Conservation (phyloP, 2,113 vertebrate species). For the Menura novaehollandiae region DNA sequence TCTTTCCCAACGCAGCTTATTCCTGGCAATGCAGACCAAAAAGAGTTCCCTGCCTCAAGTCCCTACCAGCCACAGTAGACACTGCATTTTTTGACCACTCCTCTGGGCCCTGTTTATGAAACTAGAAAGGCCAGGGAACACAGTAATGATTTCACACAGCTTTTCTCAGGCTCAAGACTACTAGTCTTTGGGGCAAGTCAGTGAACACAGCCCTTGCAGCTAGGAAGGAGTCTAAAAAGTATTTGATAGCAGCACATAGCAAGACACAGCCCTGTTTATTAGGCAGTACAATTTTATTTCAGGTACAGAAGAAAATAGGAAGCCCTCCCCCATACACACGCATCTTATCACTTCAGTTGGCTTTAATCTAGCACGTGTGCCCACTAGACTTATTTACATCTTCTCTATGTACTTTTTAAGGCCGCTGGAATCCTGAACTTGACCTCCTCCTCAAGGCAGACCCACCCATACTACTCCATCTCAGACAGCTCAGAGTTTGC, state of each 20-base stretch:
- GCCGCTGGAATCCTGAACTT: neutral
- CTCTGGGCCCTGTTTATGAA: neutral
- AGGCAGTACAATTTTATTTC: neutral
- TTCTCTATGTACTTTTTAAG: neutral
- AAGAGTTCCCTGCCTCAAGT: neutral
- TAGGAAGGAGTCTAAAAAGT: neutral
- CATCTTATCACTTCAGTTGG: neutral
- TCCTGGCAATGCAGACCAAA: neutral
- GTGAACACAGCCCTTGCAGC: neutral
- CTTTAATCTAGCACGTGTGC: neutral
- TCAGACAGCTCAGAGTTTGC: neutral
- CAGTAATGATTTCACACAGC: neutral
- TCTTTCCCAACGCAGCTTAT: neutral
- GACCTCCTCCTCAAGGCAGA: neutral
- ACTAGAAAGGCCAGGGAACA: neutral
- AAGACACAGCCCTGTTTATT: neutral
- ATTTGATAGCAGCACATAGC: accelerated
- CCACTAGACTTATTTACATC: neutral
- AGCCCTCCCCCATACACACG: neutral
- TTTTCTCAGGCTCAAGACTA: neutral
- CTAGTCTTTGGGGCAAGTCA: neutral
- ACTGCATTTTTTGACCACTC: neutral
- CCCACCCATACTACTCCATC: neutral
- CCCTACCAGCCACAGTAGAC: neutral
- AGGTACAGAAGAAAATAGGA: neutral